Evolutionary conservation across 2,797 vertebrate species (phyloP), one percentile per base, ranked within the genome.

Genomic region (Urophycis tenuis): DNA sequence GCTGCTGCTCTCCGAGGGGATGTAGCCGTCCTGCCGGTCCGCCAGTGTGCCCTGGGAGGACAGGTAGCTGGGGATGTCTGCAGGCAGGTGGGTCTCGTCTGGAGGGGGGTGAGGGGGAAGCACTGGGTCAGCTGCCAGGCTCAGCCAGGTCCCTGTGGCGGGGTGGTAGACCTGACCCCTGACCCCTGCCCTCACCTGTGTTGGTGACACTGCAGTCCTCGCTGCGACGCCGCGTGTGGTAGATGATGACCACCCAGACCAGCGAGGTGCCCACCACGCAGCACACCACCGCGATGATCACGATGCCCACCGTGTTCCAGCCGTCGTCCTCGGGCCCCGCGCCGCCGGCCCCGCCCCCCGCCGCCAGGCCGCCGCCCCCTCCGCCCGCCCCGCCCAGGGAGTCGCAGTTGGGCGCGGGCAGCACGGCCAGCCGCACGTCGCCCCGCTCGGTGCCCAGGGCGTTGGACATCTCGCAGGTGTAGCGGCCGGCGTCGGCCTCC

Each of bases 201-300:
- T 97, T 98, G 88, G 95, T 97, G 81, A 98, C 95, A 76, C 97
- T 99, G 94, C 96, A 99, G 88, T 98, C 97, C 80, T 98, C 97
- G 5, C 92, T 96, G 81, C 94, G 96, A 76, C 95, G 93, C 84
- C 98, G 93, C 69, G 97, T 99, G 92, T 99, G 98, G 91, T 99
- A 99, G 82, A 99, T 99, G 89, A 99, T 96, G 80, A 98, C 94
- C 88, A 99, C 98, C 97, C 98, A 99, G 81, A 99, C 96, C 31
- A 99, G 92, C 0, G 97, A 99, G 30, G 98, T 99, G 76, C 97
- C 98, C 36, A 99, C 98, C 89, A 99, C 98, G 41, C 98, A 99
- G 90, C 97, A 98, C 76, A 99, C 98, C 89, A 99, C 97, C 3
- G 96, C 97, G 34, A 99, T 99, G 87, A 99, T 97, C 83, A 99